These are phyloP conservation scores for Lacerta viridis DNA, from an alignment of 2,797 vertebrate genomes.

Conservation along the genomic window DNA sequence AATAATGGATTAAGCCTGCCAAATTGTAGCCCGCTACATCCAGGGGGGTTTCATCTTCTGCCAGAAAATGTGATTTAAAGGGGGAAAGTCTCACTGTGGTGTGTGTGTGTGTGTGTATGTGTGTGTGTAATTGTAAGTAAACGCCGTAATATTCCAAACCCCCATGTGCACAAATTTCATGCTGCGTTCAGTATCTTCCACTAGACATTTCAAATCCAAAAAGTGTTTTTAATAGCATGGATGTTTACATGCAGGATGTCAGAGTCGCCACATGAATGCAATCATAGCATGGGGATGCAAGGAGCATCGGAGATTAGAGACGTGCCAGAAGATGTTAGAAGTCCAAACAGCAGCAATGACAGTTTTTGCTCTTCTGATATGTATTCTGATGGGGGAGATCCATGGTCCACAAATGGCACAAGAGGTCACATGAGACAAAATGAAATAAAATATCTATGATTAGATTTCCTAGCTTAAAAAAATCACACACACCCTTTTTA, in stretches of 20 bases:
- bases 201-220: not conserved
- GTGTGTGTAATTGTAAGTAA: too few relatives aligned
- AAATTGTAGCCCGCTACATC: too few relatives aligned
- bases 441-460: too few relatives aligned
- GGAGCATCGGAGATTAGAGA: not conserved
- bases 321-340: not conserved
- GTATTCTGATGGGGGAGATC: not conserved
- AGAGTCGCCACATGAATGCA: not conserved
- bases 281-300: not conserved
- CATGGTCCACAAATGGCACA: not conserved
- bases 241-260: not conserved
- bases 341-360: too few relatives aligned
- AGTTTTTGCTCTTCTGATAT: not conserved
- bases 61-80: constrained; percentile 44
- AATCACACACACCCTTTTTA: too few relatives aligned
- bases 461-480: too few relatives aligned
- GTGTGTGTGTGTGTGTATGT: not conserved
- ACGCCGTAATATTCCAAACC: too few relatives aligned
- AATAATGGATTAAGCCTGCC: too few relatives aligned
- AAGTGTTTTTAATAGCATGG: not conserved
- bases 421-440: not conserved
- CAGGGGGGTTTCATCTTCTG: too few relatives aligned
- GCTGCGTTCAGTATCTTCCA: not conserved
- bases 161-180: not conserved
- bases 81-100: constrained; percentile 6